phyloP scores from a whole-genome alignment of 2,797 vertebrate species.

The Crocodylus rhombifer region DNA sequence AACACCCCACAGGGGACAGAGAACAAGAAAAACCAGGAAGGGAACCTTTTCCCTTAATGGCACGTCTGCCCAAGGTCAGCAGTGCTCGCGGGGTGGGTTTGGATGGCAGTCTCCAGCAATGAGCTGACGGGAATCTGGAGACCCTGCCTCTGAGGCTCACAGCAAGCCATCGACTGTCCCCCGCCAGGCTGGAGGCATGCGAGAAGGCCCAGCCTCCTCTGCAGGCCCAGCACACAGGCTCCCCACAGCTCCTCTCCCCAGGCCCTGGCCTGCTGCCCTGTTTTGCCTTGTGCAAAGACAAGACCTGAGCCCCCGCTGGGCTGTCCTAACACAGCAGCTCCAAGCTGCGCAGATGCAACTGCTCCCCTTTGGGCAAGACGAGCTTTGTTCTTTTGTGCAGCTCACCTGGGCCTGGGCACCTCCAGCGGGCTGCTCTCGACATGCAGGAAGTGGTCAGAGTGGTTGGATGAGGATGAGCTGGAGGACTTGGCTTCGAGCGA shows the following conservation, averaged over 20 bases:
- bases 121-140: constrained; percentile 25
- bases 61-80: too few relatives aligned
- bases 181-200: constrained; percentile 24
- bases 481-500: constrained; percentile 89
- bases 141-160: constrained; percentile 42
- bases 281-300: neutral
- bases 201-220: neutral
- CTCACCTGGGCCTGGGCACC: constrained; percentile 89
- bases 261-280: neutral
- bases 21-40: neutral
- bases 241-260: neutral
- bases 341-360: neutral
- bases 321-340: neutral
- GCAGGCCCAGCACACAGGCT: neutral
- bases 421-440: constrained; percentile 95
- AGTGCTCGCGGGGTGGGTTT: constrained; percentile 39
- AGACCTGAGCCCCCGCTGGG: constrained; percentile 27
- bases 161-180: constrained; percentile 55
- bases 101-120: constrained; percentile 29
- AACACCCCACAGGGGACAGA: too few relatives aligned
- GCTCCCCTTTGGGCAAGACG: neutral
- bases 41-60: neutral
- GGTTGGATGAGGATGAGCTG: constrained; percentile 95
- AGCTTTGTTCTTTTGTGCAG: neutral
- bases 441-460: constrained; percentile 90